phyloP scores from a whole-genome alignment of 2,888 invertebrate genomes.

The Opisthograptis luteolata region DNA sequence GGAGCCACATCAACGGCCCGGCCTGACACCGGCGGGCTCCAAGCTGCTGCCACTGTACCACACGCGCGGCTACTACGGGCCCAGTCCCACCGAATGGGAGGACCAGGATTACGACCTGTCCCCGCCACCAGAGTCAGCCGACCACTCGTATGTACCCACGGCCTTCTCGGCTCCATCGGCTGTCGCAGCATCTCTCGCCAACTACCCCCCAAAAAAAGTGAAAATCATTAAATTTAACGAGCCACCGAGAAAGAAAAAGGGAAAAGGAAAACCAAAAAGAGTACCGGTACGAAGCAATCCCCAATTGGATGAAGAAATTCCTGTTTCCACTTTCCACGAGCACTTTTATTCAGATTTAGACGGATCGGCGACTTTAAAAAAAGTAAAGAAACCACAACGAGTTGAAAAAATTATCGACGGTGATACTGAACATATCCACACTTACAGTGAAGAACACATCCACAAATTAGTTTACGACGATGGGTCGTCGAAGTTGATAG shows the following conservation, averaged over 20 bases:
- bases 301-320: slow-evolving; percentile 67
- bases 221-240: slow-evolving; percentile 73
- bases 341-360: slow-evolving; percentile 79
- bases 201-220: slow-evolving; percentile 61
- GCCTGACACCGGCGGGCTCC: slow-evolving; percentile 57
- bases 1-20: slow-evolving; percentile 49
- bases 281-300: slow-evolving; percentile 50
- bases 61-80: slow-evolving; percentile 78
- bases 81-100: slow-evolving; percentile 63
- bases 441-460: slow-evolving; percentile 80
- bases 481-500: slow-evolving; percentile 42
- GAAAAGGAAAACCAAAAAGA: slow-evolving; percentile 67
- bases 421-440: slow-evolving; percentile 80
- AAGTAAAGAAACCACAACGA: slow-evolving; percentile 75
- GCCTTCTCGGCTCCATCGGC: slow-evolving; percentile 53
- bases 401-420: slow-evolving; percentile 81
- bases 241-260: slow-evolving; percentile 61
- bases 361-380: slow-evolving; percentile 72
- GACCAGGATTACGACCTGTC: slow-evolving; percentile 68
- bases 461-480: slow-evolving; percentile 74
- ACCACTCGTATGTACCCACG: slow-evolving; percentile 54
- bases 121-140: slow-evolving; percentile 57
- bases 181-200: slow-evolving; percentile 41
- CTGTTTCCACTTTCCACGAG: slow-evolving; percentile 74
- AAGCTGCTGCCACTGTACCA: slow-evolving; percentile 75